phyloP scores from a whole-genome alignment of 2,113 vertebrate species.

The Elachura formosa region DNA sequence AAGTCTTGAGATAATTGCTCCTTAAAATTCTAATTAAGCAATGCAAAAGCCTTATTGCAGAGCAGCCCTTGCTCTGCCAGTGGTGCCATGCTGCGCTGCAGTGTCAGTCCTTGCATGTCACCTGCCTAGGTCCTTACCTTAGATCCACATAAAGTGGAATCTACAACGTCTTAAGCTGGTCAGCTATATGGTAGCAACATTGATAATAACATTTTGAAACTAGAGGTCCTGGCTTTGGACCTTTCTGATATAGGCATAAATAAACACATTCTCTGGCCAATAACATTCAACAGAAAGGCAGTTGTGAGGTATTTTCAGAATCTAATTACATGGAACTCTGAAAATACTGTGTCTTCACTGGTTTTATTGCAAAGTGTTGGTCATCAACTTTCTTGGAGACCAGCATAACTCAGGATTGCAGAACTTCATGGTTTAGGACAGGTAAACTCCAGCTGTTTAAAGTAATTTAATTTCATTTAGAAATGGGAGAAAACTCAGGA shows the following conservation, averaged over 20 bases:
- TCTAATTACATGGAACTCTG: neutral
- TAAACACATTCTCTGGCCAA: fast-evolving
- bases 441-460: neutral
- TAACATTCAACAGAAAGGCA: neutral
- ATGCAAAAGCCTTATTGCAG: neutral
- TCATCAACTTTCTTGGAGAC: neutral
- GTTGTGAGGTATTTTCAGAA: neutral
- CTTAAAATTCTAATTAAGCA: neutral
- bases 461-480: neutral
- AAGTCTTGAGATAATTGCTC: neutral
- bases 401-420: neutral
- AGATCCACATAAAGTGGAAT: neutral
- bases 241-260: neutral
- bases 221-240: neutral
- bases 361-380: neutral
- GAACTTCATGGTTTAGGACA: neutral
- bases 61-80: neutral
- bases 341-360: neutral
- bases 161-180: neutral
- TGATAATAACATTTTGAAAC: neutral
- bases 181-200: neutral
- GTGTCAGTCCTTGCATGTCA: neutral
- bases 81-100: neutral
- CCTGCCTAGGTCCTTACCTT: neutral
- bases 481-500: neutral